phyloP scores from a whole-genome alignment of 92 coral and sea anemone species.

The Palythoa grandiflora region DNA sequence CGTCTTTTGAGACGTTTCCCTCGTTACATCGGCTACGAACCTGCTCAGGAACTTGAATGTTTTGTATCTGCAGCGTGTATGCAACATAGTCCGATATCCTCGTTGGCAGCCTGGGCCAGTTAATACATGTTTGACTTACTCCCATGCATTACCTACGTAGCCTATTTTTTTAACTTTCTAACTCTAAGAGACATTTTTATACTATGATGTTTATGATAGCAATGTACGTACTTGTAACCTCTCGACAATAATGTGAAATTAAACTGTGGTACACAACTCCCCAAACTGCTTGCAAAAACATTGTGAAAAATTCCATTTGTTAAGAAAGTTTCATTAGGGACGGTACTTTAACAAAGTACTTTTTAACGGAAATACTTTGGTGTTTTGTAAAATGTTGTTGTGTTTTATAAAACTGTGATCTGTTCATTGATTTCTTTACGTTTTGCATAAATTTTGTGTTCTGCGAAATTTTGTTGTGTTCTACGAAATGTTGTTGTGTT shows the following conservation, averaged over 20 bases:
- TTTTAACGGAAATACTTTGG: no score
- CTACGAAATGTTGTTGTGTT: no score
- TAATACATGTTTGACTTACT: conserved; percentile 2
- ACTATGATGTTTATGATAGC: conserved; percentile 32
- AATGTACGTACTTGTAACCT: conserved; percentile 32
- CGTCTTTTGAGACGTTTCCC: conserved; percentile 40
- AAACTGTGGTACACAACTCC: neutral
- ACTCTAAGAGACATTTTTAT: conserved; percentile 39
- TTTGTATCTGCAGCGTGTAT: conserved; percentile 6
- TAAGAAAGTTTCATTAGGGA: no score
- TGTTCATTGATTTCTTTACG: no score
- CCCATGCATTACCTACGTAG: conserved; percentile 31
- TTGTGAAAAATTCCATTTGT: no score
- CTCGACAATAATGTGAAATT: conserved; percentile 27
- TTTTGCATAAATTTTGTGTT: no score
- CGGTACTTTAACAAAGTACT: no score
- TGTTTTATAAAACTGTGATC: no score
- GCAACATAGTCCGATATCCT: conserved; percentile 52
- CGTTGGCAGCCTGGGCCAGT: conserved; percentile 40
- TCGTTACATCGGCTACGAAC: conserved; percentile 16
- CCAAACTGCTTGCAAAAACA: no score
- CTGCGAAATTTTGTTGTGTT: no score
- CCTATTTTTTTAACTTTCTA: conserved; percentile 33
- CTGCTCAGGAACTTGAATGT: conserved; percentile 52
- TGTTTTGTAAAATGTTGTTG: no score